Conservation (phyloP, 2,888 invertebrate genomes). For the Tridacna crocea region DNA sequence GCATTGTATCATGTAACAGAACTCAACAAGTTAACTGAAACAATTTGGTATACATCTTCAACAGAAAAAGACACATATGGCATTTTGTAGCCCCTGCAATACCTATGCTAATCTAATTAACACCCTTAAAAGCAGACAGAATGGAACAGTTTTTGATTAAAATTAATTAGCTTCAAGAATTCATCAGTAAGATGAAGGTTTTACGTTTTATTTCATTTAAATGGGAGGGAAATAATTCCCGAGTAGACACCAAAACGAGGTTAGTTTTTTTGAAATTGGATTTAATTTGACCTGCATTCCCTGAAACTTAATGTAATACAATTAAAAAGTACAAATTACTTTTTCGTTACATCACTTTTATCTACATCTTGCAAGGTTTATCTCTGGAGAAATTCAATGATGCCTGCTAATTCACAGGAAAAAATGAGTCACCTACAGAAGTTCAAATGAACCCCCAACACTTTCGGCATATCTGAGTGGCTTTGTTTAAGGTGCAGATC, state of each 20-base stretch:
- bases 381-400: constrained; percentile 10
- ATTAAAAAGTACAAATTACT: constrained; percentile 25
- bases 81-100: not conserved
- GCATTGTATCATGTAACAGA: no score
- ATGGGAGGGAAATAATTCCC: constrained; percentile 1
- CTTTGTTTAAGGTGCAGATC: no score
- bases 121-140: constrained; percentile 5
- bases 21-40: no score
- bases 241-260: constrained; percentile 8
- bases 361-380: constrained; percentile 20
- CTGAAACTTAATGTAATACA: constrained; percentile 13
- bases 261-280: constrained; percentile 16
- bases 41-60: not conserved
- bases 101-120: not conserved
- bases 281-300: constrained; percentile 27
- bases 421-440: not conserved
- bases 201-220: constrained; percentile 2
- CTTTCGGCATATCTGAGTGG: no score
- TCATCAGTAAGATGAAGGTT: constrained; percentile 5
- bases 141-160: constrained; percentile 7
- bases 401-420: not conserved
- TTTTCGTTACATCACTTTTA: constrained; percentile 16
- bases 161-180: constrained; percentile 9
- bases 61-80: not conserved
- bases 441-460: no score